Evolutionary conservation across 2,113 vertebrate species (phyloP).

Genomic region (Calidris pygmaea): DNA sequence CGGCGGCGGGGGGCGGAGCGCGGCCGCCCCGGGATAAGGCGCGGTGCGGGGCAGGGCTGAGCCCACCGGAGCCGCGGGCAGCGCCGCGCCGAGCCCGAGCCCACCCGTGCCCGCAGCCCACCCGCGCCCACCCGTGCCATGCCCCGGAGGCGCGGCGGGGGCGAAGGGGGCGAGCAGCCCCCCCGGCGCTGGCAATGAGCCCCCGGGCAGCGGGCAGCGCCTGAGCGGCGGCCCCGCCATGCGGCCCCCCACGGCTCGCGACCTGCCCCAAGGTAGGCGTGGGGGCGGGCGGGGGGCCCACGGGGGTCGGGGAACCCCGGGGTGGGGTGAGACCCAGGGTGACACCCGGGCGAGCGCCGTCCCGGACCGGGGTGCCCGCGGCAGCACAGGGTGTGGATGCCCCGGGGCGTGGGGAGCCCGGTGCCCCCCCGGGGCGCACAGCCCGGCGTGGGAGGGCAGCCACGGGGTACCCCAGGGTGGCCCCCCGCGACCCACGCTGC

Average conservation of each 20-base stretch:
- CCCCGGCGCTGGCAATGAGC: no score
- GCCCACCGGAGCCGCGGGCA: no score
- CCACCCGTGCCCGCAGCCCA: no score
- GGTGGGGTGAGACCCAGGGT: neutral
- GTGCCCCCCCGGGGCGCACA: no score
- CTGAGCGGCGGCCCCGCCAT: constrained; percentile 62
- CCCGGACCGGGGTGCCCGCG: no score
- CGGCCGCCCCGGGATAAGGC: constrained; percentile 56
- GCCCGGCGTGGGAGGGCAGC: no score
- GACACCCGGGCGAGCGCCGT: neutral
- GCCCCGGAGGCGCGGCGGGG: no score
- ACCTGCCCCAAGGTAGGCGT: constrained; percentile 61
- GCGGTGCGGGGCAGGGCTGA: constrained; percentile 18
- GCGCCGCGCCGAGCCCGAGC: no score
- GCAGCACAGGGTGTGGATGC: no score
- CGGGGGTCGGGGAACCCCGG: neutral
- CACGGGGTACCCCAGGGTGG: no score
- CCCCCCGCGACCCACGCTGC: neutral
- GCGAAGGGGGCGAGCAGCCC: no score
- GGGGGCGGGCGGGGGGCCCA: constrained; percentile 35
- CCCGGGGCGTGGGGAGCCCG: neutral
- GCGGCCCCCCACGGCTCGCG: constrained; percentile 57
- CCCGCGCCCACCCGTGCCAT: no score
- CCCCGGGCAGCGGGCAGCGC: neutral
- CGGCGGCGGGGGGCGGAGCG: constrained; percentile 45